Conservation (phyloP, 2,888 invertebrate species). For the Morpho deidamia region DNA sequence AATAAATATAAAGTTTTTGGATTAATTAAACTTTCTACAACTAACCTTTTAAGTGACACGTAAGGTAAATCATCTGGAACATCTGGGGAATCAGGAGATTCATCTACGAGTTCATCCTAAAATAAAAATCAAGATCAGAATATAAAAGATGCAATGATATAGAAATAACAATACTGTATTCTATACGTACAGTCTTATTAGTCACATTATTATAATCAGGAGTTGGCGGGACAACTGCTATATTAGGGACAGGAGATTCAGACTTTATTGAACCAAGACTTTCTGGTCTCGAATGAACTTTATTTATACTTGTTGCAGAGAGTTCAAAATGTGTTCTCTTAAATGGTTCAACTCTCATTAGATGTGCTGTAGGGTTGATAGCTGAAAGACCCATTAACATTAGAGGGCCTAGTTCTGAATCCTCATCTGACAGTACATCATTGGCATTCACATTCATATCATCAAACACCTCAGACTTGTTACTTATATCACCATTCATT, state of each 20-base stretch:
- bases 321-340: constrained; percentile 38
- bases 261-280: constrained; percentile 58
- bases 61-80: constrained; percentile 86
- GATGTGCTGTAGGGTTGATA: constrained; percentile 79
- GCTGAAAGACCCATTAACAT: constrained; percentile 83
- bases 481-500: constrained; percentile 71
- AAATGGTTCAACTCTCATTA: constrained; percentile 80
- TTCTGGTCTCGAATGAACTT: constrained; percentile 66
- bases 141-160: not conserved
- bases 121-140: constrained; percentile 14
- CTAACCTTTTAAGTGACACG: constrained; percentile 81
- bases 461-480: constrained; percentile 59
- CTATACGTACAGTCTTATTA: constrained; percentile 65
- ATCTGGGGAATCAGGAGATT: constrained; percentile 83
- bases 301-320: constrained; percentile 39
- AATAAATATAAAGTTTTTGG: not conserved
- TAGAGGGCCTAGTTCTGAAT: constrained; percentile 80
- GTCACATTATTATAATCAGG: constrained; percentile 75
- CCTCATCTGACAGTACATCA: constrained; percentile 73
- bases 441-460: constrained; percentile 55
- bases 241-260: constrained; percentile 80
- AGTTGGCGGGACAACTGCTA: constrained; percentile 86
- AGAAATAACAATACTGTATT: constrained; percentile 2
- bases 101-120: constrained; percentile 77
- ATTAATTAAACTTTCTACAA: not conserved